Percentiles rank a stretch among this genome's conserved stretches.
Conservation (phyloP, 2,888 invertebrate genomes). For the Plebejus anna region DNA sequence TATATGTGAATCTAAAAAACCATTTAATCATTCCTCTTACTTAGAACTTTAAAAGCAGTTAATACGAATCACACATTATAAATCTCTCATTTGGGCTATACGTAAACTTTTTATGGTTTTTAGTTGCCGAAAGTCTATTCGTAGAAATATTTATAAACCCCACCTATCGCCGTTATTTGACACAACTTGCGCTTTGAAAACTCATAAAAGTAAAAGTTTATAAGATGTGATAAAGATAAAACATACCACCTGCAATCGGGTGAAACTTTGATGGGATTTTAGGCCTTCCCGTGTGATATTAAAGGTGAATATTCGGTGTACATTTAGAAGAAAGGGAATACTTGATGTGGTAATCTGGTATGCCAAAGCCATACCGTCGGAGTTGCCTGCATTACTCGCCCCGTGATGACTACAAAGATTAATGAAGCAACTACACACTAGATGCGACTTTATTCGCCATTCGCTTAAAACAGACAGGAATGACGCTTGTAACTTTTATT, state of each 20-base stretch:
- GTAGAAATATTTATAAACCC: slow-evolving; percentile 33
- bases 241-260: slow-evolving; percentile 72
- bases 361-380: slow-evolving; percentile 58
- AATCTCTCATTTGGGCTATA: slow-evolving; percentile 10
- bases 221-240: slow-evolving; percentile 73
- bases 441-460: background rate
- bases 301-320: slow-evolving; percentile 41
- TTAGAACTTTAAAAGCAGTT: slow-evolving; percentile 24
- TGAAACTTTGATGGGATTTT: slow-evolving; percentile 39
- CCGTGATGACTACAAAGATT: slow-evolving; percentile 47
- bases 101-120: slow-evolving; percentile 25
- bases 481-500: no score
- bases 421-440: background rate
- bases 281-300: slow-evolving; percentile 34
- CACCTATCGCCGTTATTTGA: slow-evolving; percentile 52
- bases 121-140: slow-evolving; percentile 12
- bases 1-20: background rate
- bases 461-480: background rate
- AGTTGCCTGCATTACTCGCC: slow-evolving; percentile 70
- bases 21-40: slow-evolving; percentile 11
- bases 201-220: slow-evolving; percentile 75
- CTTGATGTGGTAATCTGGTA: slow-evolving; percentile 71
- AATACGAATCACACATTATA: slow-evolving; percentile 2
- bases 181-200: slow-evolving; percentile 68
- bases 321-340: slow-evolving; percentile 54